Percentiles rank a stretch among this genome's conserved stretches.
Conservation (phyloP, 2,888 invertebrate species). For the Meliscaeva auricollis region DNA sequence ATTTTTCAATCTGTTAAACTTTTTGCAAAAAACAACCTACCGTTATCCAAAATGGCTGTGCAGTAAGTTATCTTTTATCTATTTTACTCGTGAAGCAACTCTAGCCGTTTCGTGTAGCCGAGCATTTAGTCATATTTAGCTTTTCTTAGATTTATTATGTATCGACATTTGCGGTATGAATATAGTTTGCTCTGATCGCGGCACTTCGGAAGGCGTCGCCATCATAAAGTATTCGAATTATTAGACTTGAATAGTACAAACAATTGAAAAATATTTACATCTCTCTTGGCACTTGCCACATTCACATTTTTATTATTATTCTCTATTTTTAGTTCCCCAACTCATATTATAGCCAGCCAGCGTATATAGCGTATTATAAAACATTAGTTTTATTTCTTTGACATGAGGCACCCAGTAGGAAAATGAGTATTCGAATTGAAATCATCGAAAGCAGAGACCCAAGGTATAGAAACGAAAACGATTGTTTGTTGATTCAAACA, state of each 20-base stretch:
- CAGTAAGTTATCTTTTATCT: too few relatives aligned
- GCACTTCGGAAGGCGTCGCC: neutral
- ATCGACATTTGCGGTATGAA: too few relatives aligned
- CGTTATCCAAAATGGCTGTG: too few relatives aligned
- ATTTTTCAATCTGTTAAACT: too few relatives aligned
- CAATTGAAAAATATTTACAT: constrained; percentile 60
- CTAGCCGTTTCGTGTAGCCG: too few relatives aligned
- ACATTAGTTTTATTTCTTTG: constrained; percentile 64
- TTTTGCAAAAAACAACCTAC: too few relatives aligned
- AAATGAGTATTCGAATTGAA: neutral
- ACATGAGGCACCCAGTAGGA: constrained; percentile 56
- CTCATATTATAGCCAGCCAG: neutral
- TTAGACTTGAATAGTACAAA: constrained; percentile 45
- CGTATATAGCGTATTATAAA: neutral
- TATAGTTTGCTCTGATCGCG: neutral
- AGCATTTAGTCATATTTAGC: too few relatives aligned
- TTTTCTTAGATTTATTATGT: too few relatives aligned
- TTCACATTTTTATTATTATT: constrained; percentile 5
- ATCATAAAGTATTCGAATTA: constrained; percentile 10
- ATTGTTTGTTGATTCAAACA: constrained; percentile 67
- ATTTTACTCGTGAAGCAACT: too few relatives aligned
- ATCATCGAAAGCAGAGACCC: constrained; percentile 21
- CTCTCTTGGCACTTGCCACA: constrained; percentile 56
- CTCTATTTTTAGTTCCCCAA: constrained; percentile 56
- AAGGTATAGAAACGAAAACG: constrained; percentile 62